These are phyloP conservation scores for Tetramorium parvispinum DNA, from an alignment of 1,140 invertebrate species.

Conservation along the genomic window DNA sequence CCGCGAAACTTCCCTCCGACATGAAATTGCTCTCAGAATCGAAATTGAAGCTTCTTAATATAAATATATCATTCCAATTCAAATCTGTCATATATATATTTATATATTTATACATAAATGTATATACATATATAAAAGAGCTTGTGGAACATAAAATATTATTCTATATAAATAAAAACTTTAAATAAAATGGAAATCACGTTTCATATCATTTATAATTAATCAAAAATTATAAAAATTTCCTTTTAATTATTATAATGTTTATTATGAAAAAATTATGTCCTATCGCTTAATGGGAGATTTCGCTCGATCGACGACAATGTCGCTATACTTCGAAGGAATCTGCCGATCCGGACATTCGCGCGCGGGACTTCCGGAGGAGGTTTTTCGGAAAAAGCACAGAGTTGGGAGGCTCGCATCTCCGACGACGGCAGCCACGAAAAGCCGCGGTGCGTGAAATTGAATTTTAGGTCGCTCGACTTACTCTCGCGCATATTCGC, in stretches of 20 bases:
- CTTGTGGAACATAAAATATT: conserved; percentile 3
- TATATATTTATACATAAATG: background rate
- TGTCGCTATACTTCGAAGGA: background rate
- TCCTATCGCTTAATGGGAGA: background rate
- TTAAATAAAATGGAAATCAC: background rate
- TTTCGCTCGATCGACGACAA: background rate
- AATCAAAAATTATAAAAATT: no score
- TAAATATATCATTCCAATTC: conserved; percentile 26
- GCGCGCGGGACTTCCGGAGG: background rate
- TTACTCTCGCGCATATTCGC: conserved; percentile 11
- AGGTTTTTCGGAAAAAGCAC: conserved; percentile 23
- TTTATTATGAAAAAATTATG: background rate
- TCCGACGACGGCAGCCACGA: conserved; percentile 64
- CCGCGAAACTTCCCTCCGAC: conserved; percentile 30
- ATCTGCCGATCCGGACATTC: background rate
- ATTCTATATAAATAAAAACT: background rate
- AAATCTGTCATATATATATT: background rate
- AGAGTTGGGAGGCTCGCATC: background rate
- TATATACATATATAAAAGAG: background rate
- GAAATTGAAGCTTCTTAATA: conserved; percentile 27
- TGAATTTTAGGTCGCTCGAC: conserved; percentile 73
- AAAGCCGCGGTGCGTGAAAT: conserved; percentile 74
- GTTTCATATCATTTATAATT: no score
- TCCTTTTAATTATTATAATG: background rate
- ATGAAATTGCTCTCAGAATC: conserved; percentile 47